Conservation (phyloP, 37 sponge, comb jelly and placozoan genomes). For the Bolinopsis microptera region DNA sequence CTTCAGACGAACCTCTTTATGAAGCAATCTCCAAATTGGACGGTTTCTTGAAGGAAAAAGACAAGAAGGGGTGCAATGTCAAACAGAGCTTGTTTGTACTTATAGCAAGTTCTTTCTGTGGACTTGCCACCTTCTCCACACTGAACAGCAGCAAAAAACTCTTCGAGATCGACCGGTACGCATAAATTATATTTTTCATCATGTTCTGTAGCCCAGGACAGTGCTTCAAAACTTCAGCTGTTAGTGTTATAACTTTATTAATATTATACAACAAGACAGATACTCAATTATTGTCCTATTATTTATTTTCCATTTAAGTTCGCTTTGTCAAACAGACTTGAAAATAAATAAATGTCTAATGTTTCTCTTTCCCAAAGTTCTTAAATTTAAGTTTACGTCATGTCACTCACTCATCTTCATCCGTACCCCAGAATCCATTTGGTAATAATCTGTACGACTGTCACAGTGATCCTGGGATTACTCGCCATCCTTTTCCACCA, state of each 20-base stretch:
- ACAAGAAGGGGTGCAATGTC: background rate
- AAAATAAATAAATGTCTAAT: too few relatives aligned
- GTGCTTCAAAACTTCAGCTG: too few relatives aligned
- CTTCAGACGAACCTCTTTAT: slow-evolving; percentile 45
- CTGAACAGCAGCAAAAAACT: background rate
- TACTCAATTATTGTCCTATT: too few relatives aligned
- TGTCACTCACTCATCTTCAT: too few relatives aligned
- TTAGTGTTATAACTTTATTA: too few relatives aligned
- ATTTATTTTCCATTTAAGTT: too few relatives aligned
- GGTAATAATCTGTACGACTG: background rate
- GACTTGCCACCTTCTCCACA: slow-evolving; percentile 5
- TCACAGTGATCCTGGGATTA: background rate
- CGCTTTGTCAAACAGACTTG: too few relatives aligned
- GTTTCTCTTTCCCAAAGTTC: too few relatives aligned
- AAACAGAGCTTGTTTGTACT: background rate
- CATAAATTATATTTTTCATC: background rate
- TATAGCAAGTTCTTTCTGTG: slow-evolving; percentile 4
- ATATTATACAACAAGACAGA: too few relatives aligned
- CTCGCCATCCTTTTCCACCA: background rate
- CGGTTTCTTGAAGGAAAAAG: background rate
- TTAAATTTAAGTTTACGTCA: too few relatives aligned
- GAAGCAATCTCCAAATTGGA: slow-evolving; percentile 1
- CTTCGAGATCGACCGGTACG: background rate
- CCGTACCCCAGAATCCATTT: background rate
- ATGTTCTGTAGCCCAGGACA: too few relatives aligned